Evolutionary conservation across 2,113 vertebrate species (phyloP), one percentile per base, ranked within the genome.

Genomic region (Galbula dea): DNA sequence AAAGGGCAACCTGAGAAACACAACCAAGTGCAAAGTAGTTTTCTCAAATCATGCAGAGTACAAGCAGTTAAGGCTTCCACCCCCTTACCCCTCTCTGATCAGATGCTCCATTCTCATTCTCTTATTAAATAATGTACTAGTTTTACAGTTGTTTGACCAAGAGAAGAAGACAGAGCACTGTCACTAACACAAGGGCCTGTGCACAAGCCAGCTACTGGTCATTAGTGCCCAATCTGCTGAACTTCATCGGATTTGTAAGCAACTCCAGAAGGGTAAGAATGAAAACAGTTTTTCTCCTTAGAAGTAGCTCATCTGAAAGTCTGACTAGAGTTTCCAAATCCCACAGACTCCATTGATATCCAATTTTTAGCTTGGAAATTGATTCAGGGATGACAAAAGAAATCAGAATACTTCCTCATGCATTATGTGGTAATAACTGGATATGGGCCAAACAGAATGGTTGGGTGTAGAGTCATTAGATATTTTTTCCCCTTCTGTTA

Each of bases 61-160:
- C 10, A 43, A 76, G 39, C 26, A 75, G 58, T 36, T 54, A 59
- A 49, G 46, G 29, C 24, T 79, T 62, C 32, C n/a, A 39, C 10
- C 7, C 8, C 27, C 27, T 71, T 0, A 0, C n/a, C 21, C 51
- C 26, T 66, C 61, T 52, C 45, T 0, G 0, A 22, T 32, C 18
- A 71, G 37, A 55, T 21, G 10, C 41, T 77, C 20, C 1, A 2
- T 43, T 76, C 41, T 39, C 24, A 41, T 8, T 82, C 17, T 57
- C 29, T 52, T 57, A 9, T 3, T 67, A 20, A 19, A 7, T 37
- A 54, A 5, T 3, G 17, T n/a, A 20, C 37, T 61, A 24, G 8
- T 58, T 68, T 85, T 54, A 34, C 4, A 24, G 32, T 65, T 73
- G 26, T 48, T 65, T 21, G 37, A 43, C 26, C 73, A 63, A 68